phyloP scores from a whole-genome alignment of 2,797 vertebrate genomes.

The Esox masquinongy region DNA sequence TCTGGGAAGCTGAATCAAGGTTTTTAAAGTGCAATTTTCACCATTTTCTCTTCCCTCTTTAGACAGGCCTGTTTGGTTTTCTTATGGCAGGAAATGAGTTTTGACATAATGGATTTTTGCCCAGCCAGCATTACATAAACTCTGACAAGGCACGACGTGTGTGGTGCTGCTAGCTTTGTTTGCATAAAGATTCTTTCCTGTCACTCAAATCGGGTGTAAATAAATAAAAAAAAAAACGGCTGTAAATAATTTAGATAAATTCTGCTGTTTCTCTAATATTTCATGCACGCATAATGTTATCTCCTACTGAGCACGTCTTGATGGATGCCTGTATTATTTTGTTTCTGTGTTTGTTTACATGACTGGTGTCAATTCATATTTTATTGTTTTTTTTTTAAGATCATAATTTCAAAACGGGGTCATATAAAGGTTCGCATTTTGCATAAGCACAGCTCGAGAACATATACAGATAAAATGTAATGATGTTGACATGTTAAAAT shows the following conservation, averaged over 20 bases:
- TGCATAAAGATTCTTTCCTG: slow-evolving; percentile 56
- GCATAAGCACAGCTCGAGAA: not conserved
- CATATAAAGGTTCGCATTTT: not conserved
- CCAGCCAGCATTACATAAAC: slow-evolving; percentile 70
- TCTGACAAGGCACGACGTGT: slow-evolving; percentile 56
- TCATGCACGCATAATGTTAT: not conserved
- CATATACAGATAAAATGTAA: not conserved
- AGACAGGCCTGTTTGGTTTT: slow-evolving; percentile 74
- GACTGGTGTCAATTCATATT: not conserved
- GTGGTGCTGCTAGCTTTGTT: slow-evolving; percentile 60
- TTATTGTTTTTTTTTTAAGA: not conserved
- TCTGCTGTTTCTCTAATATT: slow-evolving; percentile 14
- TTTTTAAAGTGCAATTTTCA: slow-evolving; percentile 74
- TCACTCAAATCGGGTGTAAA: slow-evolving; percentile 57
- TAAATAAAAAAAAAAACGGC: slow-evolving; percentile 26
- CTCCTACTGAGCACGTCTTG: not conserved
- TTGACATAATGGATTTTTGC: slow-evolving; percentile 83
- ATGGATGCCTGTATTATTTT: not conserved
- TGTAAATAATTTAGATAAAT: slow-evolving; percentile 56
- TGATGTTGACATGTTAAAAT: not conserved
- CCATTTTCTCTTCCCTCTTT: slow-evolving; percentile 73
- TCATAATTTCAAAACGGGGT: not conserved
- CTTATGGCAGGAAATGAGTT: slow-evolving; percentile 77
- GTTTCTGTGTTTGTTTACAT: not conserved
- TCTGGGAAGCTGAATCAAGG: slow-evolving; percentile 65